Conservation (phyloP, 2,113 vertebrate genomes). For the Acrocephalus kingi region DNA sequence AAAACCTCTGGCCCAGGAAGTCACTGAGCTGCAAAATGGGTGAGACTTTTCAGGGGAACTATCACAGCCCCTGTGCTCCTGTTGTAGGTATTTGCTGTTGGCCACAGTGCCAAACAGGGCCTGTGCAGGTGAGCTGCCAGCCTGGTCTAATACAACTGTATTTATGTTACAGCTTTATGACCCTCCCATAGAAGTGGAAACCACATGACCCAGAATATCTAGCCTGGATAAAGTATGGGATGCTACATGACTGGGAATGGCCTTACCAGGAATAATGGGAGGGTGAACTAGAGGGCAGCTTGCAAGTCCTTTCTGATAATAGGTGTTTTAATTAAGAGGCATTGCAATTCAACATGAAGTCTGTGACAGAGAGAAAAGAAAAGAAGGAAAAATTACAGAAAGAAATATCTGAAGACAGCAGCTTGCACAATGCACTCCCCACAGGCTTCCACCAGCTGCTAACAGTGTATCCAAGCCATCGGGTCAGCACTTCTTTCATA, state of each 20-base stretch:
- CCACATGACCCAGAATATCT: not conserved
- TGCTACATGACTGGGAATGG: not conserved
- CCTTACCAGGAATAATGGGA: not conserved
- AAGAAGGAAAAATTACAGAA: not conserved
- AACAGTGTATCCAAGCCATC: not conserved
- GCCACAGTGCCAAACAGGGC: not conserved
- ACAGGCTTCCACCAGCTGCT: not conserved
- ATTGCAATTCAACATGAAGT: not conserved
- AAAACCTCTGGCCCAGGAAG: not conserved
- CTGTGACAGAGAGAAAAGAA: not conserved
- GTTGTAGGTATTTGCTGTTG: not conserved
- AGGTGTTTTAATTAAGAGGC: not conserved
- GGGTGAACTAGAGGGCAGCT: not conserved
- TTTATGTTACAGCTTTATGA: not conserved
- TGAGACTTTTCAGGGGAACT: not conserved
- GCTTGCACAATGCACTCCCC: not conserved
- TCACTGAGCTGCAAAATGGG: constrained; percentile 3
- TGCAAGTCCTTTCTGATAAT: not conserved
- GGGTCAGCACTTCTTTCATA: not conserved
- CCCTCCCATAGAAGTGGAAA: not conserved
- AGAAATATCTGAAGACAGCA: not conserved
- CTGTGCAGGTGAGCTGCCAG: not conserved
- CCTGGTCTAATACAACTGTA: not conserved
- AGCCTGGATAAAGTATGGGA: not conserved
- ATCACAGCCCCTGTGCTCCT: not conserved